Percentiles rank a stretch among this genome's conserved stretches.
Evolutionary conservation across 2,113 vertebrate species (phyloP).

Genomic region (Cynoglossus semilaevis): DNA sequence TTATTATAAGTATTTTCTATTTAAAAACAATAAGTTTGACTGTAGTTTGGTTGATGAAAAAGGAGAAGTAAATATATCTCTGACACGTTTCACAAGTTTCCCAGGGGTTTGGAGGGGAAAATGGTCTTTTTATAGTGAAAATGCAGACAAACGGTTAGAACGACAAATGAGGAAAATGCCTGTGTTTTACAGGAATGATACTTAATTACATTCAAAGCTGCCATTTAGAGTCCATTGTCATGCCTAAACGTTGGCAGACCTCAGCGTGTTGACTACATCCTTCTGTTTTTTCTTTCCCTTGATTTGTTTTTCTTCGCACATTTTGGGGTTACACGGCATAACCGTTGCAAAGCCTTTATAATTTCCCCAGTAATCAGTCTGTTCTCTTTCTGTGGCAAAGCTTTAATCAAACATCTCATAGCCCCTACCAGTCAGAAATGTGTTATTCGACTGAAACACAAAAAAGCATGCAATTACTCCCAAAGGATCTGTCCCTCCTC

Average conservation of each 20-base stretch:
- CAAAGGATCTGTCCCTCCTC: conserved; percentile 53
- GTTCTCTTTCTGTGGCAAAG: conserved; percentile 39
- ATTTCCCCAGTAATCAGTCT: conserved; percentile 65
- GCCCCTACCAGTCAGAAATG: conserved; percentile 54
- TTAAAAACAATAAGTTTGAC: background rate
- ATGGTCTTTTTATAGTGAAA: conserved; percentile 23
- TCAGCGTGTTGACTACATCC: conserved; percentile 52
- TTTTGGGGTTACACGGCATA: conserved; percentile 46
- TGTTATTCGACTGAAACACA: conserved; percentile 64
- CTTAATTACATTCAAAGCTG: conserved; percentile 63
- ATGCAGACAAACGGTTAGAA: conserved; percentile 43
- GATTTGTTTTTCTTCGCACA: conserved; percentile 47
- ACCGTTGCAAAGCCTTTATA: conserved; percentile 47
- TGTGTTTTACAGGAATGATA: conserved; percentile 50
- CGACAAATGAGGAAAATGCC: conserved; percentile 32
- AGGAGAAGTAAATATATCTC: conserved; percentile 1
- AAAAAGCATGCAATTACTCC: conserved; percentile 68
- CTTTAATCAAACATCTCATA: conserved; percentile 66
- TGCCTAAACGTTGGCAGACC: conserved; percentile 52
- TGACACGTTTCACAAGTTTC: conserved; percentile 16
- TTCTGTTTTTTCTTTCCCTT: conserved; percentile 53
- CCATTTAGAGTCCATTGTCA: conserved; percentile 63
- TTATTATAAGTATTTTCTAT: background rate
- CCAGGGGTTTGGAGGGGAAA: conserved; percentile 10
- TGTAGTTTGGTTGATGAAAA: conserved; percentile 14